Conservation (phyloP, 2,888 invertebrate species). For the Scaeva pyrastri region DNA sequence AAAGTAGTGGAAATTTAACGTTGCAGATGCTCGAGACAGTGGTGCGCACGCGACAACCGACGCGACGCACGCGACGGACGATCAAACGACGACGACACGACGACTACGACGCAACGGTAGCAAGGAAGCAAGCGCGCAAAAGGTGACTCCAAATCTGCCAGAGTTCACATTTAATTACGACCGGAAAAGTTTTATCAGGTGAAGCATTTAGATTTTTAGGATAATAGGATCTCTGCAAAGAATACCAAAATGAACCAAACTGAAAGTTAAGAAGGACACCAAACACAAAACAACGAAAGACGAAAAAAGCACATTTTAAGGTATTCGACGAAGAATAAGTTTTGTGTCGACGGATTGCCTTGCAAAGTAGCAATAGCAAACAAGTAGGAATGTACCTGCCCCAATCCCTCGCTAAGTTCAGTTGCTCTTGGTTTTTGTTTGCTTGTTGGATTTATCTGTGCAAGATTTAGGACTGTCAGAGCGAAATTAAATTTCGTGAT, state of each 20-base stretch:
- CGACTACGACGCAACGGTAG: not conserved
- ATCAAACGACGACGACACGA: not conserved
- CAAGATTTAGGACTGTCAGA: constrained; percentile 20
- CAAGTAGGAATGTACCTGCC: not conserved
- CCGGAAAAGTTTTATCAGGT: constrained; percentile 76
- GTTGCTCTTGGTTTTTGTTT: not conserved
- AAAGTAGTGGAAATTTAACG: constrained; percentile 64
- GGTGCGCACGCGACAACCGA: not conserved
- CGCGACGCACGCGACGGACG: not conserved
- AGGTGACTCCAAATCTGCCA: constrained; percentile 70
- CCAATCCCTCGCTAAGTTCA: not conserved
- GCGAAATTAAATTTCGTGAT: constrained; percentile 37
- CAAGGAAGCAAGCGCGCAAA: constrained; percentile 30
- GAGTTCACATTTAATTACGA: constrained; percentile 76
- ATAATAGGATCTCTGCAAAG: constrained; percentile 61
- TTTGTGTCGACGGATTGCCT: constrained; percentile 38
- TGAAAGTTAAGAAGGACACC: constrained; percentile 29
- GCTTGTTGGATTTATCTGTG: constrained; percentile 16
- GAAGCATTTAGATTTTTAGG: constrained; percentile 73
- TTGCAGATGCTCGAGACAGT: constrained; percentile 62
- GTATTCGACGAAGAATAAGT: constrained; percentile 40
- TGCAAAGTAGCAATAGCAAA: constrained; percentile 2
- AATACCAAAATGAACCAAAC: constrained; percentile 33
- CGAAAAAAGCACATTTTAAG: constrained; percentile 16
- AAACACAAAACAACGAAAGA: constrained; percentile 4